A percentile compares a stretch with the other conserved stretches of the same genome.
phyloP scores from a whole-genome alignment of 2,113 vertebrate genomes.

The Anarhynchus alexandrinus region DNA sequence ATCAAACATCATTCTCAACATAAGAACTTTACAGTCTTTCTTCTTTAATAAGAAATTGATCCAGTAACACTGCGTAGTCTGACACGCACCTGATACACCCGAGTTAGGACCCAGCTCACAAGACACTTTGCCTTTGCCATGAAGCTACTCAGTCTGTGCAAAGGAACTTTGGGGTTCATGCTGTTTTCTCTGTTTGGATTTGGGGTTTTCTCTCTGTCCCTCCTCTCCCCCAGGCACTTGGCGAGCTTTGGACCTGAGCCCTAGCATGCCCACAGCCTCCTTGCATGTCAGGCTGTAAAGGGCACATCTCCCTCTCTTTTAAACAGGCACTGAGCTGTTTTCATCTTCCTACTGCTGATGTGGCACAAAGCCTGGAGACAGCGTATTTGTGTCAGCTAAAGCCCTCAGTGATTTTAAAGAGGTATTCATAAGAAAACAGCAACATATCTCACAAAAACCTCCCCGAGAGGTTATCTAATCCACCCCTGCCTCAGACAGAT shows the following conservation, averaged over 20 bases:
- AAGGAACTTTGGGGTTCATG: not conserved
- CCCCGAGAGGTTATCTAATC: not conserved
- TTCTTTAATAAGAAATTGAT: not conserved
- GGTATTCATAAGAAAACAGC: not conserved
- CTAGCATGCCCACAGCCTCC: not conserved
- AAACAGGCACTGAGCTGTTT: not conserved
- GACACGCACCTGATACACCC: rapidly evolving
- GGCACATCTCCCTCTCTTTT: not conserved
- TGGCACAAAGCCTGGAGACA: not conserved
- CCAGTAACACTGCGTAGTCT: not conserved
- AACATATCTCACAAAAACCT: not conserved
- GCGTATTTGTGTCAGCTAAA: not conserved
- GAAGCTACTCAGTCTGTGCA: not conserved
- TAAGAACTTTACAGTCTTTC: not conserved
- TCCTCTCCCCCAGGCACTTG: no score
- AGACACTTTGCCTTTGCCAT: not conserved
- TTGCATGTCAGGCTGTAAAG: rapidly evolving
- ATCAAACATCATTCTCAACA: not conserved
- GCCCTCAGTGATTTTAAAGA: not conserved
- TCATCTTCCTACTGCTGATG: not conserved
- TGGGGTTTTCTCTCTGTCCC: not conserved
- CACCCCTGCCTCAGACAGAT: not conserved
- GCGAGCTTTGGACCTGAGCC: not conserved
- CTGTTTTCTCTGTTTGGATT: no score
- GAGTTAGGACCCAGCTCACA: no score